phyloP scores from a whole-genome alignment of 2,113 vertebrate species.

The Ciconia maguari region DNA sequence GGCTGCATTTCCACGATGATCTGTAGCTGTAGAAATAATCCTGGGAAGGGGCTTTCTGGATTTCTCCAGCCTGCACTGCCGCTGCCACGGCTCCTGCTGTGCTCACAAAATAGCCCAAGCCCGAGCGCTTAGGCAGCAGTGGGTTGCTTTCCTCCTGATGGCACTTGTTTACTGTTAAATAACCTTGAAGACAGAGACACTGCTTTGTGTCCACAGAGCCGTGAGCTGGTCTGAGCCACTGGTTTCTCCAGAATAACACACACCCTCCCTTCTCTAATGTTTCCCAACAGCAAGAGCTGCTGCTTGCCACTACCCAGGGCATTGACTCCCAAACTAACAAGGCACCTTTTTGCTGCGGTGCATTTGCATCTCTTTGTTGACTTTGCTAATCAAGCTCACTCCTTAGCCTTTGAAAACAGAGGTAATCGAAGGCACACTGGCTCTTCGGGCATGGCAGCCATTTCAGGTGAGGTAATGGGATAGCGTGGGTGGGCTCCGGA shows the following conservation, averaged over 20 bases:
- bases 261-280: not conserved
- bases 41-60: not conserved
- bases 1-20: accelerated
- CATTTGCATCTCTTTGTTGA: constrained; percentile 60
- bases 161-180: constrained; percentile 28
- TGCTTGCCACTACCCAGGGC: not conserved
- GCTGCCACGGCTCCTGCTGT: not conserved
- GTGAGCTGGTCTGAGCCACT: not conserved
- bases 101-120: not conserved
- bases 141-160: not conserved
- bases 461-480: not conserved
- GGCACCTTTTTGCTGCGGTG: not conserved
- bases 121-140: not conserved
- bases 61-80: not conserved
- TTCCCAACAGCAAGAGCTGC: not conserved
- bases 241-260: not conserved
- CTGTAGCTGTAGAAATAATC: not conserved
- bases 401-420: constrained; percentile 15
- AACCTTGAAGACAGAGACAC: constrained; percentile 6
- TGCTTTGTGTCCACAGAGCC: not conserved
- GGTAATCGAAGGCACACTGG: not conserved
- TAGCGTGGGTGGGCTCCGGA: not conserved
- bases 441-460: not conserved
- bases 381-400: constrained; percentile 44
- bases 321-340: not conserved